A percentile compares a stretch with the other conserved stretches of the same genome.
Evolutionary conservation across 2,888 invertebrate genomes (phyloP).

Genomic region (Platycheirus albimanus): DNA sequence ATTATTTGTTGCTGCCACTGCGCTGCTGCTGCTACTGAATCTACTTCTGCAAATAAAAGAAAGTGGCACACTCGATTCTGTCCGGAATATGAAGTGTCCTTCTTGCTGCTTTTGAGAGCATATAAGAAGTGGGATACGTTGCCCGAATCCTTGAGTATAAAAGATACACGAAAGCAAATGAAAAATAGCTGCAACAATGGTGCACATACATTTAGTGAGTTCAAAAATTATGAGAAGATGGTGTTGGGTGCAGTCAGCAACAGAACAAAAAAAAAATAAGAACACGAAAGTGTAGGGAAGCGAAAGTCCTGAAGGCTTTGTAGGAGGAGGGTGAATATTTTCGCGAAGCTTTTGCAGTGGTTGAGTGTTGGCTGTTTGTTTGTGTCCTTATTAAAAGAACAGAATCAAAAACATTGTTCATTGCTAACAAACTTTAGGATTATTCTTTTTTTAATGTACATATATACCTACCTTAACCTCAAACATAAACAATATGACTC

Average conservation of each 20-base stretch:
- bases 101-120: conserved; percentile 9
- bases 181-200: conserved; percentile 51
- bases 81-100: conserved; percentile 17
- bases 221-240: conserved; percentile 56
- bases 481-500: too few relatives aligned
- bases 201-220: conserved; percentile 21
- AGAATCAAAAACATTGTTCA: too few relatives aligned
- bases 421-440: too few relatives aligned
- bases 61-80: conserved; percentile 33
- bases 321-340: conserved; percentile 9
- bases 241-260: conserved; percentile 48
- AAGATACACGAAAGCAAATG: conserved; percentile 26
- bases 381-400: too few relatives aligned
- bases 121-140: background rate
- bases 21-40: background rate
- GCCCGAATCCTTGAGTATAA: background rate
- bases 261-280: conserved; percentile 4
- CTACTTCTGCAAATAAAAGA: conserved; percentile 4
- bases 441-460: too few relatives aligned
- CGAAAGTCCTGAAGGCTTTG: too few relatives aligned
- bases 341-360: conserved; percentile 4
- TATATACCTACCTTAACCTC: too few relatives aligned
- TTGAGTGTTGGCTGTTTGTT: background rate
- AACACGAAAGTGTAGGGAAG: background rate
- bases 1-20: too few relatives aligned